phyloP scores from a whole-genome alignment of 2,113 vertebrate genomes.

The Gadus chalcogrammus region DNA sequence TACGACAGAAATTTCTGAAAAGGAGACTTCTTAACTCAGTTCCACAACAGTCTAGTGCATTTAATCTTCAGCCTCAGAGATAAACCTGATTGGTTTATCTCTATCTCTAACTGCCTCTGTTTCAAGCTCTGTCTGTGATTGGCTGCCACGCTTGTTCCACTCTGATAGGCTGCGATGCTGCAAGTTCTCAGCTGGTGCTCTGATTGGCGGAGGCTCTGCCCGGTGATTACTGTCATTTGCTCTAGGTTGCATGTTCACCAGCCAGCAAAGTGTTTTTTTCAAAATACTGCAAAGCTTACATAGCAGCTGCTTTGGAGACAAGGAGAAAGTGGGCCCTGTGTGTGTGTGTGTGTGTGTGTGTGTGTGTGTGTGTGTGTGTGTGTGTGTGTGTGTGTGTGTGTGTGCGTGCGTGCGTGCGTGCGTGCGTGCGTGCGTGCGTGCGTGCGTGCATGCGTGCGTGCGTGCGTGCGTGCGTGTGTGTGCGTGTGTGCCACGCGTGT shows the following conservation, averaged over 20 bases:
- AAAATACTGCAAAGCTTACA: conserved; percentile 24
- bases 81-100: conserved; percentile 54
- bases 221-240: conserved; percentile 48
- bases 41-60: conserved; percentile 52
- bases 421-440: too few species aligned
- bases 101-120: conserved; percentile 61
- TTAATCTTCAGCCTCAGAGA: conserved; percentile 11
- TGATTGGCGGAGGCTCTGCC: conserved; percentile 43
- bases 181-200: conserved; percentile 19
- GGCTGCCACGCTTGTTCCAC: conserved; percentile 24
- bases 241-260: conserved; percentile 17
- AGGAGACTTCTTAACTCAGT: too few species aligned
- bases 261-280: conserved; percentile 26
- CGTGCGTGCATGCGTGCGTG: too few species aligned
- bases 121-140: conserved; percentile 47
- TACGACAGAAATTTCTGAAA: conserved; percentile 14
- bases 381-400: too few species aligned
- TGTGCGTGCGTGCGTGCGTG: conserved; percentile 34
- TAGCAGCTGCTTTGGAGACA: conserved; percentile 58
- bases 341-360: conserved; percentile 37
- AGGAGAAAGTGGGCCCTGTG: conserved; percentile 11
- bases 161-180: conserved; percentile 50
- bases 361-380: too few species aligned
- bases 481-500: too few species aligned
- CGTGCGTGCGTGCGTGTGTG: too few species aligned